phyloP scores from a whole-genome alignment of 2,888 invertebrate genomes.

The Drymonia ruficornis region DNA sequence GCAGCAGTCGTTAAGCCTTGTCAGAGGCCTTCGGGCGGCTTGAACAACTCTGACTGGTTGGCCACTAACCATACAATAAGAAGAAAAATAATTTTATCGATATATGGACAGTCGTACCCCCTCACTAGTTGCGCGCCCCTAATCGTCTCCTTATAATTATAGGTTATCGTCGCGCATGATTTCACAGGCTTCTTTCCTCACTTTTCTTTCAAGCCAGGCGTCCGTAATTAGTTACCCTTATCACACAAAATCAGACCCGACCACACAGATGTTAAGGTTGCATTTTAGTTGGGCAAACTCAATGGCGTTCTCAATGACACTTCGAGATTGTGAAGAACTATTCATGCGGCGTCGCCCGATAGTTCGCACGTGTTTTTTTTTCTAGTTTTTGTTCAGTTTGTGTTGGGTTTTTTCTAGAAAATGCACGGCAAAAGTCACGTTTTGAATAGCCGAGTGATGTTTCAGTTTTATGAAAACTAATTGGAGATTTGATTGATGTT shows the following conservation, averaged over 20 bases:
- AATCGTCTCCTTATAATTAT: constrained; percentile 66
- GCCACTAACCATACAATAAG: too few relatives aligned
- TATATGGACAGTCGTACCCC: constrained; percentile 10
- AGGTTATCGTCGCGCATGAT: constrained; percentile 66
- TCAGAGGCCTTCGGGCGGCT: too few relatives aligned
- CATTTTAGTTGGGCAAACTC: constrained; percentile 20
- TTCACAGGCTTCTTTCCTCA: constrained; percentile 65
- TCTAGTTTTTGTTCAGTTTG: constrained; percentile 22
- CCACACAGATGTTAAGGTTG: constrained; percentile 13
- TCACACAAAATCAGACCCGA: constrained; percentile 32
- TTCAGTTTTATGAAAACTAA: neutral
- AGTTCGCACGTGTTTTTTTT: constrained; percentile 46
- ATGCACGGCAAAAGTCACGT: constrained; percentile 24
- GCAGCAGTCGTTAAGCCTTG: too few relatives aligned
- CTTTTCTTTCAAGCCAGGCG: constrained; percentile 51
- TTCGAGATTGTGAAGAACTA: constrained; percentile 55
- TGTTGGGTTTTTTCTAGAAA: constrained; percentile 33
- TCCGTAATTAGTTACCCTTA: constrained; percentile 51
- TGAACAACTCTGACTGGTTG: too few relatives aligned
- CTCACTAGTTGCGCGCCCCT: constrained; percentile 52
- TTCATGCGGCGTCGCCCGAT: constrained; percentile 52
- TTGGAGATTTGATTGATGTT: neutral
- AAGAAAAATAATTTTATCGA: neutral
- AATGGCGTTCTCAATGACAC: constrained; percentile 54
- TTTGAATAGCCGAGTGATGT: neutral